Evolutionary conservation across 2,113 vertebrate species (phyloP).

Genomic region (Macquaria australasica): DNA sequence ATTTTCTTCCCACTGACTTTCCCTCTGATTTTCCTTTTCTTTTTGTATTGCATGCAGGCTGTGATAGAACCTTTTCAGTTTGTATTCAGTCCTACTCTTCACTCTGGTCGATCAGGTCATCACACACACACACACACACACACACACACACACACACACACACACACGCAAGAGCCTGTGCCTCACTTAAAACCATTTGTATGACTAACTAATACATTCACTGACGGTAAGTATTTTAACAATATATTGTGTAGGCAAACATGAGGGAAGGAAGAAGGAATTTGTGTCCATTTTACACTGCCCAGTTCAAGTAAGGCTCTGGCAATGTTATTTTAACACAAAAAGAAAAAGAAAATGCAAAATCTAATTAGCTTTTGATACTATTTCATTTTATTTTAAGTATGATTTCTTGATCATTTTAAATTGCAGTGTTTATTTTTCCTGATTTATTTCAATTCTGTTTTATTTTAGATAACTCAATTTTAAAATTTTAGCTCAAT

Average conservation of each 20-base stretch:
- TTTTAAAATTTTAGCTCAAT: neutral
- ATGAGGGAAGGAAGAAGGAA: neutral
- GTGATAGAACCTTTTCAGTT: neutral
- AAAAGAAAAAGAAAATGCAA: neutral
- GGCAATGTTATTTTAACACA: neutral
- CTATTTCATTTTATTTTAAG: neutral
- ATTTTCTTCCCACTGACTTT: constrained; percentile 18
- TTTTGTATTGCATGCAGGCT: constrained; percentile 6
- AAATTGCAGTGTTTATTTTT: neutral
- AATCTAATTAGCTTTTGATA: neutral
- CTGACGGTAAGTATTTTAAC: neutral
- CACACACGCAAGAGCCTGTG: too few relatives aligned
- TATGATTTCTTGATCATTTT: neutral
- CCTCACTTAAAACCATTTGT: neutral
- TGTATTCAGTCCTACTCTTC: neutral
- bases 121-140: neutral
- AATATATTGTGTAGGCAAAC: neutral
- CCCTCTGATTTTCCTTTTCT: neutral
- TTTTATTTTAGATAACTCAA: neutral
- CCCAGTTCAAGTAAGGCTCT: neutral
- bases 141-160: too few relatives aligned
- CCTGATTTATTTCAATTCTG: neutral
- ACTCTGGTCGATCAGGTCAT: neutral
- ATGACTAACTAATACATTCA: neutral
- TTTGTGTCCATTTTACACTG: neutral